Evolutionary conservation across 2,113 vertebrate species (phyloP), one percentile per base, ranked within the genome.

Genomic region (Heterotilapia buettikoferi): DNA sequence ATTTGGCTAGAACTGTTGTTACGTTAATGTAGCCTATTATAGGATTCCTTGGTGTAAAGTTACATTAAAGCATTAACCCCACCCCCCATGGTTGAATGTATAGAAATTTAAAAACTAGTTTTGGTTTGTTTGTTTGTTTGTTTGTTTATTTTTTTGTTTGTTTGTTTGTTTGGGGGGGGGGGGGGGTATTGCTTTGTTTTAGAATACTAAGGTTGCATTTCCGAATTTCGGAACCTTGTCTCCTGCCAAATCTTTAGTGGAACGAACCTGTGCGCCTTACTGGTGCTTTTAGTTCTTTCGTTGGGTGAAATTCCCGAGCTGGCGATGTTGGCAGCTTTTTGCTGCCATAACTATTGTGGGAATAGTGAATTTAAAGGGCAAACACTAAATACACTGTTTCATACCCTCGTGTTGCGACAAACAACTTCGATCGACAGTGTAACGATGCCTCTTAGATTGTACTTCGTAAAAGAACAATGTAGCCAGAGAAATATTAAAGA

Each of bases 131-230:
- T 13, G 2, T 3, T 52, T 50, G 3, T 7, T 10, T 6, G 5
- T 52, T 19, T 19, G 5, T 9, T 9, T n/a, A 4, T 19, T 50
- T 19, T 16, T 14, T 14, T 5, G 1, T 50, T 0, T 50, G 18
- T 53, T 2, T 40, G 38, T 12, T 10, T 31, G 6, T 9, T 4
- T 3, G 45, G 0, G 18, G 2, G 3, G 18, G 8, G 14, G 0
- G 19, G 52, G 50, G 52, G 5, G n/a, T 21, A 6, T 21, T 53
- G n/a, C 2, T 54, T 54, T 54, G 3, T 54, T 6, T 54, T 54
- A 53, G 19, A 53, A 21, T 53, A 53, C 19, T 53, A 21, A 21
- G 5, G 5, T 6, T 53, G 19, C 19, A 53, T 21, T 53, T 54
- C 52, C 52, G 9, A 21, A 21, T 53, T 53, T 53, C 52, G 2